These are phyloP conservation scores for Anniella stebbinsi DNA, from an alignment of 2,797 vertebrate species.

Conservation along the genomic window DNA sequence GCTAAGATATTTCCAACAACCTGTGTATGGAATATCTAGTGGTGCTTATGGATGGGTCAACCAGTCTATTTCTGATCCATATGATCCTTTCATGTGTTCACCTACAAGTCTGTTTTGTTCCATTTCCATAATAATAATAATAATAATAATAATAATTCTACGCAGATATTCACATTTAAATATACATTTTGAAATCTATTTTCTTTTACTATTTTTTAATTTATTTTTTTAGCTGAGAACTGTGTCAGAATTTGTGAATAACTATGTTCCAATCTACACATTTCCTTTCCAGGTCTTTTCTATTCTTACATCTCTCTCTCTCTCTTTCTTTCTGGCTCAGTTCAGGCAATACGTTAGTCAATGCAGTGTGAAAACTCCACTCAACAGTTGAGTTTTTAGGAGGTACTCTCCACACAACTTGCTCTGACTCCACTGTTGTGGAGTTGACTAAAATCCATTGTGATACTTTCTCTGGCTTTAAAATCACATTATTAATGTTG, in stretches of 20 bases:
- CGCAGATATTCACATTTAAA: neutral
- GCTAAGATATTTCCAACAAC: slow-evolving; percentile 2
- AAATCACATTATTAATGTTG: neutral
- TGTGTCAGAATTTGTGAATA: neutral
- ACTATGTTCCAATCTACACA: neutral
- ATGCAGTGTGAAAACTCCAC: too few species aligned
- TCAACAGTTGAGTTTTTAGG: too few species aligned
- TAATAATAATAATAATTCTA: neutral
- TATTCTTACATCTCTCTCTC: too few species aligned
- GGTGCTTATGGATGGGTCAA: neutral
- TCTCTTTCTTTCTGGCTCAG: neutral
- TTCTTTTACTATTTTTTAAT: neutral
- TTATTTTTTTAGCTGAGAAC: too few species aligned
- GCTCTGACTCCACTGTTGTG: too few species aligned
- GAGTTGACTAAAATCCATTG: too few species aligned
- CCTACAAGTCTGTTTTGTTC: neutral
- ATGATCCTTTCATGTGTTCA: neutral
- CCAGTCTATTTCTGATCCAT: neutral
- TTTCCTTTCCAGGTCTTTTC: neutral
- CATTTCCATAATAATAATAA: neutral
- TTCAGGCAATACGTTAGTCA: too few species aligned
- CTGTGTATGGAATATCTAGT: slow-evolving; percentile 20
- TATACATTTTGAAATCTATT: neutral
- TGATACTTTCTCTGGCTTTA: neutral
- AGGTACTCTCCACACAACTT: too few species aligned